A percentile compares a stretch with the other conserved stretches of the same genome.
Evolutionary conservation across 2,113 vertebrate genomes (phyloP).

Genomic region (Toxostoma redivivum): DNA sequence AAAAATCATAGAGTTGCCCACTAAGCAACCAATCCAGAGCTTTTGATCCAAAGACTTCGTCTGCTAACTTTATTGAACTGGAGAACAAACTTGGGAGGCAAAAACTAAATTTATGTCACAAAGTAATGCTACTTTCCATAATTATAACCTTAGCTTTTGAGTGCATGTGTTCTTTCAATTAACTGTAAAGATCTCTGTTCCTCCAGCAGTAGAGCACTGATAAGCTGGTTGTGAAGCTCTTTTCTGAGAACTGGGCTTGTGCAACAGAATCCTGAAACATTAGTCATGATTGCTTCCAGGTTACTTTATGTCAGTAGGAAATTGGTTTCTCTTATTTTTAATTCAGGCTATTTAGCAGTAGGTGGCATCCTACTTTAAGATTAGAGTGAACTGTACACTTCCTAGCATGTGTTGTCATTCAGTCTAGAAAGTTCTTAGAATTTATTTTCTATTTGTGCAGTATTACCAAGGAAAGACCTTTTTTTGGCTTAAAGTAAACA

Average conservation of each 20-base stretch:
- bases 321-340: not conserved
- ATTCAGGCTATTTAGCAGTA: constrained; percentile 4
- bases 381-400: not conserved
- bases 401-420: not conserved
- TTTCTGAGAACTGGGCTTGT: not conserved
- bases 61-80: not conserved
- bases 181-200: not conserved
- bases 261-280: not conserved
- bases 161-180: not conserved
- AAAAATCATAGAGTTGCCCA: accelerated
- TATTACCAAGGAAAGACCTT: not conserved
- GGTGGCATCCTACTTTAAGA: constrained; percentile 15
- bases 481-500: not conserved
- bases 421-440: not conserved
- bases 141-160: not conserved
- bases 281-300: not conserved
- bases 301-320: accelerated
- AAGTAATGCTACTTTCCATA: not conserved
- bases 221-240: not conserved
- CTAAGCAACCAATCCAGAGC: not conserved
- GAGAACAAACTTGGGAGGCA: not conserved
- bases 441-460: not conserved
- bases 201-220: not conserved
- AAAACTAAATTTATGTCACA: not conserved
- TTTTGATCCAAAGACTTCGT: not conserved